Evolutionary conservation across 2,797 vertebrate species (phyloP).

Genomic region (Gallinago solitaria): DNA sequence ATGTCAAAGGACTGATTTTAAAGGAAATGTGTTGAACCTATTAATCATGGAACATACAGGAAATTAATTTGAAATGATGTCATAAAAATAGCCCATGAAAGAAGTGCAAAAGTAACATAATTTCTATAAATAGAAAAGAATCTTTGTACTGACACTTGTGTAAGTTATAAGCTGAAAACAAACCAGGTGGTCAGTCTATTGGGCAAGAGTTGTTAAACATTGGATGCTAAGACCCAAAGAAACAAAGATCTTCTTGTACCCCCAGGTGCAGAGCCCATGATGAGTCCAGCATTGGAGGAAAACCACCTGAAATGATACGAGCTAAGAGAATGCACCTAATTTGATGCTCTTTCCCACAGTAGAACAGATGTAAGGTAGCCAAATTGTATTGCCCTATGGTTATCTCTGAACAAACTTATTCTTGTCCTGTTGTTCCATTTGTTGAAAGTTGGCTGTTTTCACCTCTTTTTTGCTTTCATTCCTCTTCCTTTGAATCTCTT

Average conservation of each 20-base stretch:
- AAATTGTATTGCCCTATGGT: background rate
- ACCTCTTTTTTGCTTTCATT: background rate
- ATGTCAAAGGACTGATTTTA: background rate
- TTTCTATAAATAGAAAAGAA: constrained; percentile 1
- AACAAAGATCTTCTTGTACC: background rate
- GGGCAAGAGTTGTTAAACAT: background rate
- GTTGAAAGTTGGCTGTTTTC: background rate
- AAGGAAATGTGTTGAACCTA: background rate
- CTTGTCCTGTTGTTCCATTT: background rate
- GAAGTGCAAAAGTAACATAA: background rate
- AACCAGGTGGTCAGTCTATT: background rate
- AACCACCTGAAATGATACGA: background rate
- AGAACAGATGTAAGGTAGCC: background rate
- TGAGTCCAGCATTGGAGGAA: background rate
- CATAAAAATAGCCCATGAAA: constrained; percentile 39
- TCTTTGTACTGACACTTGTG: background rate
- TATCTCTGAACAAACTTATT: background rate
- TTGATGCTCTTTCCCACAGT: background rate
- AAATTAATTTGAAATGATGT: constrained; percentile 34
- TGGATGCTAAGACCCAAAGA: background rate
- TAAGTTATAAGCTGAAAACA: background rate
- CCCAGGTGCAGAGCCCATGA: background rate
- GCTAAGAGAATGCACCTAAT: background rate
- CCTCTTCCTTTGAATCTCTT: background rate
- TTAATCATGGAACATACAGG: constrained; percentile 8